phyloP scores from a whole-genome alignment of 2,113 vertebrate species.

The Thymallus thymallus region DNA sequence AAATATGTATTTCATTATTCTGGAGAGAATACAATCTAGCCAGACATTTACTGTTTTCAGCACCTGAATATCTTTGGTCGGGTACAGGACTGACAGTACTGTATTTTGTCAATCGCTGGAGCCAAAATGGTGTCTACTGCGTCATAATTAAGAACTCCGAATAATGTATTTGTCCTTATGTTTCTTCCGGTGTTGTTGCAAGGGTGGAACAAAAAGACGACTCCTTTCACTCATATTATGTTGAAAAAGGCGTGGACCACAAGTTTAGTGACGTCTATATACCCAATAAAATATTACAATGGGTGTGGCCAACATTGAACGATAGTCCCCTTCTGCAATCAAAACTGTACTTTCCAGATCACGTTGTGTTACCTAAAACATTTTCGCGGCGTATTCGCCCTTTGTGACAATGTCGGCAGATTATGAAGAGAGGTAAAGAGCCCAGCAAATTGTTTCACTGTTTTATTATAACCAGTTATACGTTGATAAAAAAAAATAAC shows the following conservation, averaged over 20 bases:
- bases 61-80: too few relatives aligned
- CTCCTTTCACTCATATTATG: background rate
- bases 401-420: slow-evolving; percentile 66
- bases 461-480: background rate
- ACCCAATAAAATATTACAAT: slow-evolving; percentile 26
- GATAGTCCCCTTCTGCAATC: slow-evolving; percentile 40
- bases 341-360: background rate
- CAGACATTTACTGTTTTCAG: too few relatives aligned
- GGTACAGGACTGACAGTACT: too few relatives aligned
- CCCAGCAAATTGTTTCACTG: background rate
- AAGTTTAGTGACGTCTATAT: background rate
- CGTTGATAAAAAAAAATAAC: background rate
- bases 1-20: too few relatives aligned
- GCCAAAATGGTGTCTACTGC: background rate
- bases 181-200: background rate
- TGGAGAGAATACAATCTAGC: too few relatives aligned
- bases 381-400: slow-evolving; percentile 49
- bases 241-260: background rate
- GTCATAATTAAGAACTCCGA: background rate
- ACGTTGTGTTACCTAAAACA: slow-evolving; percentile 49
- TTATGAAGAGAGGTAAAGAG: slow-evolving; percentile 59
- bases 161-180: background rate
- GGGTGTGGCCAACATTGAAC: slow-evolving; percentile 24
- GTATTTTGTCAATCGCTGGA: too few relatives aligned
- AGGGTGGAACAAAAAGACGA: background rate